Evolutionary conservation across 2,888 invertebrate genomes (phyloP), one percentile per base, ranked within the genome.

Genomic region (Eilema caniola): DNA sequence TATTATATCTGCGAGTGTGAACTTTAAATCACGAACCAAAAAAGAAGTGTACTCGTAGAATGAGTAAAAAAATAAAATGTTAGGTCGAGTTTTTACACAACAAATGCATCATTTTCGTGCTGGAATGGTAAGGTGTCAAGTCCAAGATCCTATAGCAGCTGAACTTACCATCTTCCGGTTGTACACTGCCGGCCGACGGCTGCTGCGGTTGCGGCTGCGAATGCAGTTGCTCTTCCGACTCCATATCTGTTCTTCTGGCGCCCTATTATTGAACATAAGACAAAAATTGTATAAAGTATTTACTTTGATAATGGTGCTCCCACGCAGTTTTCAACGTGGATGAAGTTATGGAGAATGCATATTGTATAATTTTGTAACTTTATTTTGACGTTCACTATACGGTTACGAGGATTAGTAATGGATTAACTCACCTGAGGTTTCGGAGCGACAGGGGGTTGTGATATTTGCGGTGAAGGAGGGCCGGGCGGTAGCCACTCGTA

Each of bases 401-500:
- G n/a, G n/a, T n/a, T n/a, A n/a, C n/a, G n/a, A n/a, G n/a, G n/a
- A n/a, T n/a, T 53, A 53, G n/a, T 41, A 25, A 41, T 25, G 2
- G 20, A 24, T 12, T 11, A 41, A 25, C 23, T 61, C 16, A 93
- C 92, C 84, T 93, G 92, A 67, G 96, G 96, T 89, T 96, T 96
- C 7, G 96, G 95, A 61, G 96, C 95, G 62, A 96, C 93, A 16
- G 96, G 96, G 28, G 96, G 95, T 68, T 96, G 95, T 31, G 94
- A 91, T 67, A 95, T 90, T 61, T 94, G 96, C 71, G 95, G 96
- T 1, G 95, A 95, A 23, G 96, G 95, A 7, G 94, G 95, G 16
- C 94, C 94, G 2, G 93, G 91, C 12, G 93, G 94, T 70, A 92
- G 91, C 95, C 95, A 95, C 16, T 95, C 95, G 77, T 94, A 95